phyloP scores from a whole-genome alignment of 1,140 invertebrate species.

The Rhizoglyphus robini region DNA sequence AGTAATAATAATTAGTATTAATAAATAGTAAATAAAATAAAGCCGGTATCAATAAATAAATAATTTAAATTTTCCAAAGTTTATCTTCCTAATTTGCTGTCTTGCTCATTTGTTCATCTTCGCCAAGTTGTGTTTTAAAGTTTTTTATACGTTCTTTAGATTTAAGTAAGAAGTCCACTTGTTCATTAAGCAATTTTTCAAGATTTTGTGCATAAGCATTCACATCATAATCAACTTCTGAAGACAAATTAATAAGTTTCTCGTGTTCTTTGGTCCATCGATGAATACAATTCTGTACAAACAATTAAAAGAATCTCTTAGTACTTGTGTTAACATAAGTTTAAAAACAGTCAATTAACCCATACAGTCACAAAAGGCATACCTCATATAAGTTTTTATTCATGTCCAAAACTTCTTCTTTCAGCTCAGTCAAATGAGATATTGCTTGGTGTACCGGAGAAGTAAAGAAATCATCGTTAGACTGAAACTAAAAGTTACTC shows the following conservation, averaged over 20 bases:
- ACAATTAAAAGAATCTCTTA: too few relatives aligned
- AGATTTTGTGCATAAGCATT: slow-evolving; percentile 77
- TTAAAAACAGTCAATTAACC: not conserved
- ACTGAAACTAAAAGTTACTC: slow-evolving; percentile 42
- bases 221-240: slow-evolving; percentile 91
- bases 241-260: slow-evolving; percentile 59
- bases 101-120: slow-evolving; percentile 39
- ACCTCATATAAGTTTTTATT: slow-evolving; percentile 70
- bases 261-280: slow-evolving; percentile 14
- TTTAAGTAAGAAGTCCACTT: slow-evolving; percentile 35
- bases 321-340: too few relatives aligned
- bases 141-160: slow-evolving; percentile 35
- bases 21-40: not conserved
- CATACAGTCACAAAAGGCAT: slow-evolving; percentile 8
- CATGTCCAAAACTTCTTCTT: slow-evolving; percentile 85
- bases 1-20: too few relatives aligned
- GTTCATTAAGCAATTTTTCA: slow-evolving; percentile 53
- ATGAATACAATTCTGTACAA: slow-evolving; percentile 18
- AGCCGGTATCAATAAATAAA: too few relatives aligned
- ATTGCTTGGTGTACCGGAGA: slow-evolving; percentile 94
- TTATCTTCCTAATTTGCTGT: slow-evolving; percentile 29
- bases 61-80: too few relatives aligned
- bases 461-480: slow-evolving; percentile 79
- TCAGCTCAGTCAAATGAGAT: slow-evolving; percentile 76
- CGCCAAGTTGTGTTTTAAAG: slow-evolving; percentile 36